Evolutionary conservation across 2,113 vertebrate genomes (phyloP).

Genomic region (Oenanthe melanoleuca): DNA sequence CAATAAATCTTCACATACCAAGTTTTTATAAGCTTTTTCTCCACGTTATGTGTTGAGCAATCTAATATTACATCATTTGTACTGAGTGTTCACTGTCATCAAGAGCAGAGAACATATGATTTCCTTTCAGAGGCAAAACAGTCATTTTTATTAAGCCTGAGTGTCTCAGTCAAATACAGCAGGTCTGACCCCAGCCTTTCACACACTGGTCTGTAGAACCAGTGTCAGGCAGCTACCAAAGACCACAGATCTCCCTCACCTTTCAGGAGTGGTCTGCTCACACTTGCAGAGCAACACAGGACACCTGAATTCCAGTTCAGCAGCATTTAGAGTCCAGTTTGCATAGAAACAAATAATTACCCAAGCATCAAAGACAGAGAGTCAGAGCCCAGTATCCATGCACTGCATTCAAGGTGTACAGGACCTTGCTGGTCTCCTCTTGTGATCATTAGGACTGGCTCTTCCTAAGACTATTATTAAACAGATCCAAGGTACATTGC

Average conservation of each 20-base stretch:
- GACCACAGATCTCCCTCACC: not conserved
- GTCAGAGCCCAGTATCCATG: not conserved
- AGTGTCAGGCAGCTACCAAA: not conserved
- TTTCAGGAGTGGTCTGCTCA: not conserved
- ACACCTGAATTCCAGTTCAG: not conserved
- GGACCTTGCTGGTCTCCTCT: not conserved
- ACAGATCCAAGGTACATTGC: not conserved
- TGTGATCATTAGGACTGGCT: not conserved
- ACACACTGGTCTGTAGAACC: accelerated
- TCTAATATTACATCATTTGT: not conserved
- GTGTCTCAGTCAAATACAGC: not conserved
- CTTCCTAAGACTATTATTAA: not conserved
- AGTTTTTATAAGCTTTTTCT: not conserved
- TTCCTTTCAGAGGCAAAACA: not conserved
- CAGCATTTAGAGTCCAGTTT: not conserved
- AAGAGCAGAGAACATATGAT: not conserved
- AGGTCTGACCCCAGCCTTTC: not conserved
- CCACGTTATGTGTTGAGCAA: not conserved
- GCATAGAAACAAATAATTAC: not conserved
- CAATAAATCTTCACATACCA: not conserved
- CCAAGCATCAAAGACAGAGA: not conserved
- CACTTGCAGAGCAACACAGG: not conserved
- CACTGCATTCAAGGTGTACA: not conserved
- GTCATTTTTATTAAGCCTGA: not conserved
- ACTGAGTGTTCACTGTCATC: not conserved